phyloP scores from a whole-genome alignment of 2,888 invertebrate genomes.

The Dicyrtoma fusca region DNA sequence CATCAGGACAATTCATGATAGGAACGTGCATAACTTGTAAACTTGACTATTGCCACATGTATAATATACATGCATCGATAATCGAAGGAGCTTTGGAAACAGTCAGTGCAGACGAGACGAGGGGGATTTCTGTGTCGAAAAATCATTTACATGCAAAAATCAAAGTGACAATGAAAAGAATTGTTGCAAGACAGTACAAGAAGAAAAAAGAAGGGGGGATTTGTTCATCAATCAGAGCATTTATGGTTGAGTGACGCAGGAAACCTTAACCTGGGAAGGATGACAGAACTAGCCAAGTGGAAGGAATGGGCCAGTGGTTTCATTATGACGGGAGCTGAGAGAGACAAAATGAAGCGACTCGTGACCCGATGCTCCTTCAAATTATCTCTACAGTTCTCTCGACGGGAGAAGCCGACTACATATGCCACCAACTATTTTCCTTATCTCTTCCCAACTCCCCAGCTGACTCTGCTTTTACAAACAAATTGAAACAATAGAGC shows the following conservation, averaged over 20 bases:
- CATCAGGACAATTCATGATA: no score
- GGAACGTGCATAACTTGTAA: no score
- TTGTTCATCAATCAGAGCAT: background rate
- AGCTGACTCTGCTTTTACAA: no score
- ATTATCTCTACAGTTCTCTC: background rate
- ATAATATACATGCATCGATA: no score
- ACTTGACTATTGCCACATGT: no score
- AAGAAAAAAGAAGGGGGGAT: background rate
- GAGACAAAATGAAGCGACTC: conserved; percentile 27
- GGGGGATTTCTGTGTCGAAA: no score
- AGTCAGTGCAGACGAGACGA: no score
- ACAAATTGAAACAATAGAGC: no score
- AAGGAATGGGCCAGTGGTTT: conserved; percentile 28
- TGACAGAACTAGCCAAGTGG: conserved; percentile 22
- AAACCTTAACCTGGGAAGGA: conserved; percentile 18
- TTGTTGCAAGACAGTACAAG: background rate
- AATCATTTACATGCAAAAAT: no score
- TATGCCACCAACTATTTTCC: background rate
- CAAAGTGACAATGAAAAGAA: conserved; percentile 11
- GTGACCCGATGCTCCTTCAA: conserved; percentile 19
- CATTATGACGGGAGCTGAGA: conserved; percentile 7
- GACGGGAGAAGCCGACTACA: background rate
- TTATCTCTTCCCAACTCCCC: no score
- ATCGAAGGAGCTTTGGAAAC: no score
- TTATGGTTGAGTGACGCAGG: conserved; percentile 21